Percentiles rank a stretch among this genome's conserved stretches.
phyloP scores from a whole-genome alignment of 2,888 invertebrate species.

The Dysmachus trigonus region DNA sequence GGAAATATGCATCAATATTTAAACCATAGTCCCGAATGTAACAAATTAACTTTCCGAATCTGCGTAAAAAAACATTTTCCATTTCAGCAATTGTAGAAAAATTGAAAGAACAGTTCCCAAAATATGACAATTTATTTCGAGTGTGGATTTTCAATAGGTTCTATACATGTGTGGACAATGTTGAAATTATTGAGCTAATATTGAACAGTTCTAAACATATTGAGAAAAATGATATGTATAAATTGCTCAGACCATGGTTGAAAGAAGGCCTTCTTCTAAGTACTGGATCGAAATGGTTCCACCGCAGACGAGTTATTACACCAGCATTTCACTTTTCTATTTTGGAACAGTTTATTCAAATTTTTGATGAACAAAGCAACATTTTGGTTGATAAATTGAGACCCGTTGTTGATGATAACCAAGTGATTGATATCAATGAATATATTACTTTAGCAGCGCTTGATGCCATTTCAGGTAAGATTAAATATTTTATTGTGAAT shows the following conservation, averaged over 20 bases:
- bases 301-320: constrained; percentile 75
- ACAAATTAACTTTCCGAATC: not conserved
- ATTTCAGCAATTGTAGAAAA: not conserved
- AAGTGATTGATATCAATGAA: constrained; percentile 70
- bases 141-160: constrained; percentile 49
- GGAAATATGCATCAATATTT: not conserved
- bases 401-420: constrained; percentile 56
- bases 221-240: constrained; percentile 57
- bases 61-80: too few relatives aligned
- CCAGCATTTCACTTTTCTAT: constrained; percentile 84
- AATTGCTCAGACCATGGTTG: constrained; percentile 58
- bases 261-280: constrained; percentile 59
- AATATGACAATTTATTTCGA: constrained; percentile 56
- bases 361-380: constrained; percentile 73
- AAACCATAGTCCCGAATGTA: not conserved
- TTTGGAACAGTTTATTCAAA: constrained; percentile 75
- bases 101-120: not conserved
- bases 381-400: constrained; percentile 69
- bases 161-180: constrained; percentile 50
- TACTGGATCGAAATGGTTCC: constrained; percentile 69
- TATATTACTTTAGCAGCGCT: constrained; percentile 69
- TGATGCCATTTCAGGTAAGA: constrained; percentile 66
- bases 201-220: constrained; percentile 57
- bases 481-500: constrained; percentile 43
- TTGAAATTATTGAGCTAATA: constrained; percentile 55